Base-by-base conservation (phyloP, 2,797 vertebrate genomes). In the Protonibea diacanthus region DNA sequence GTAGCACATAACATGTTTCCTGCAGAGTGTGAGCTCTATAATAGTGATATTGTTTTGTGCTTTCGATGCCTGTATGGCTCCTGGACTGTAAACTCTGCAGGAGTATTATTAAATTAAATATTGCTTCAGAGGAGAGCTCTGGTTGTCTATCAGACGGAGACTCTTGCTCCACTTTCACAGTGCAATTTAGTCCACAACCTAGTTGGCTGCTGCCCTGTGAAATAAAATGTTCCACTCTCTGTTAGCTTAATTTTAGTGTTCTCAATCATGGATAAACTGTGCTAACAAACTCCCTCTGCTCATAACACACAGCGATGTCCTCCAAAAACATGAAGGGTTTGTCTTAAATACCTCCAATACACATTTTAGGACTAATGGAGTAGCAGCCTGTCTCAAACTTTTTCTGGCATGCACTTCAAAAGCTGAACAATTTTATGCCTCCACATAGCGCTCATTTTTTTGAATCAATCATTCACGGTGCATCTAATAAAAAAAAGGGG, bases 201-300 rank as follows among this genome's bases (percentile, higher is more conserved):
- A 53, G 21, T 65, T 47, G 42, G 77, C 66, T 56, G 20, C 60
- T 57, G 51, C 40, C 64, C 27, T 71, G 25, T 57, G 21, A 81
- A 85, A 83, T 69, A 13, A 85, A 81, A 80, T 65, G 27, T 74
- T 78, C 59, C 5, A 2, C 44, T 78, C 52, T 80, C 8, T 84
- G 82, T 89, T 83, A 74, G 49, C 52, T 88, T 78, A 47, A 78
- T 74, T 82, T 80, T 64, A 68, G 38, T 67, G 71, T 71, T 84
- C 53, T 84, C 75, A 79, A 64, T 74, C 42, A 63, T 27, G 67
- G 71, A 88, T 85, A 72, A 82, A 87, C 48, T 75, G 74, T 82
- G 51, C 56, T 74, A 78, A 86, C 51, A 73, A 78, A 57, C 51
- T 69, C n/a, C 27, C 45, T 56, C 48, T 58, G n/a, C 56, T 77